phyloP scores from a whole-genome alignment of 2,888 invertebrate species.

The Campoplex nolae region DNA sequence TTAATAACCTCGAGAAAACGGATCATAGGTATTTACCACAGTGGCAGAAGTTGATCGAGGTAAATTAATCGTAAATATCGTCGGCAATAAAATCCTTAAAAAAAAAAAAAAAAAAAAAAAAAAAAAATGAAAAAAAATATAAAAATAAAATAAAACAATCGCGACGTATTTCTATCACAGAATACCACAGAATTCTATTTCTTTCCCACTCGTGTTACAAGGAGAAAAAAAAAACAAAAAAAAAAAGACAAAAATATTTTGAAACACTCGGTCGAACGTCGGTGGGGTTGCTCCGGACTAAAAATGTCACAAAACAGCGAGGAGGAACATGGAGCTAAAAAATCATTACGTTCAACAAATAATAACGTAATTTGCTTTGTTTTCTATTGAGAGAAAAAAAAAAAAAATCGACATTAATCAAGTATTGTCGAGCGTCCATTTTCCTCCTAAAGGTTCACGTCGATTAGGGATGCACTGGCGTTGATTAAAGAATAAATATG shows the following conservation, averaged over 20 bases:
- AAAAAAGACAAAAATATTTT: constrained; percentile 6
- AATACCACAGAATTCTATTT: constrained; percentile 73
- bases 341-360: background rate
- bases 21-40: constrained; percentile 71
- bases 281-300: constrained; percentile 5
- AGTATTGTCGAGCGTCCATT: constrained; percentile 1
- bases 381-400: background rate
- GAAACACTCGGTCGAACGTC: constrained; percentile 17
- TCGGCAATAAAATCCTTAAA: constrained; percentile 68
- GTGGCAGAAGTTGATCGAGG: constrained; percentile 71
- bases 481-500: background rate
- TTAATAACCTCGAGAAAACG: constrained; percentile 47
- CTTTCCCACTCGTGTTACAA: constrained; percentile 7
- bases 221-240: background rate
- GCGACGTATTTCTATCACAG: constrained; percentile 74
- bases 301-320: constrained; percentile 7
- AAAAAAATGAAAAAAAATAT: no score
- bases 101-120: background rate
- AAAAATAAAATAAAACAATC: constrained; percentile 69
- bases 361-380: background rate
- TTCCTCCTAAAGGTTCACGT: background rate
- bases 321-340: constrained; percentile 22
- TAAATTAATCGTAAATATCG: constrained; percentile 71
- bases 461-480: constrained; percentile 33
- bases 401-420: background rate